phyloP scores from a whole-genome alignment of 2,797 vertebrate genomes.

The Euphonia xanthogaster region DNA sequence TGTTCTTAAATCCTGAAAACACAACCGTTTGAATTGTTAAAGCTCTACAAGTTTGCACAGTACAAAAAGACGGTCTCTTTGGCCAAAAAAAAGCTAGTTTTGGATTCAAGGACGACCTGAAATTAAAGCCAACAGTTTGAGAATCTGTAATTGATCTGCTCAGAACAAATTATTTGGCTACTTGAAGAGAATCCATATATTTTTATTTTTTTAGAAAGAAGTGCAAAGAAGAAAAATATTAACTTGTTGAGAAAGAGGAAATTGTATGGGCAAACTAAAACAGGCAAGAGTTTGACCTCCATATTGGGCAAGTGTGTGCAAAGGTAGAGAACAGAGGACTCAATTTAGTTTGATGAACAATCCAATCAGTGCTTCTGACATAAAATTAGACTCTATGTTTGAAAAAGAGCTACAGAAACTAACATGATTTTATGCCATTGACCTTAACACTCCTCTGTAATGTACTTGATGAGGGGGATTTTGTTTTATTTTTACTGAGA shows the following conservation, averaged over 20 bases:
- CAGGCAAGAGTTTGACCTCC: neutral
- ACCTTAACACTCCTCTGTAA: neutral
- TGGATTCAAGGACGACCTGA: neutral
- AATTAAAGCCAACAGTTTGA: neutral
- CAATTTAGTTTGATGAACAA: neutral
- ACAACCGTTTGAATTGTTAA: neutral
- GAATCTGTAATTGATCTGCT: constrained; percentile 15
- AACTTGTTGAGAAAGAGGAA: constrained; percentile 14
- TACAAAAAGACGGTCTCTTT: constrained; percentile 12
- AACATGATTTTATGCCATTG: neutral
- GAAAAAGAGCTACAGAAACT: neutral
- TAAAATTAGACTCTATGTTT: neutral
- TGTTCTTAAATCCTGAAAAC: neutral
- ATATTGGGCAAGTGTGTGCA: neutral
- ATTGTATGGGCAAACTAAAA: neutral
- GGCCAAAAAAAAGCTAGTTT: neutral
- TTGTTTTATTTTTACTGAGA: constrained; percentile 36
- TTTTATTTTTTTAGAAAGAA: neutral
- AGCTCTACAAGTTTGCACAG: neutral
- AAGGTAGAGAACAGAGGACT: neutral
- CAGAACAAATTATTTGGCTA: constrained; percentile 63
- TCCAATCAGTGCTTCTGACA: neutral
- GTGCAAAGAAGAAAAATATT: neutral
- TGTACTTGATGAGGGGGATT: neutral
- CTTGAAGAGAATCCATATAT: constrained; percentile 21